Evolutionary conservation across 2,797 vertebrate species (phyloP), one percentile per base, ranked within the genome.

Genomic region (Corythornis leucogaster): DNA sequence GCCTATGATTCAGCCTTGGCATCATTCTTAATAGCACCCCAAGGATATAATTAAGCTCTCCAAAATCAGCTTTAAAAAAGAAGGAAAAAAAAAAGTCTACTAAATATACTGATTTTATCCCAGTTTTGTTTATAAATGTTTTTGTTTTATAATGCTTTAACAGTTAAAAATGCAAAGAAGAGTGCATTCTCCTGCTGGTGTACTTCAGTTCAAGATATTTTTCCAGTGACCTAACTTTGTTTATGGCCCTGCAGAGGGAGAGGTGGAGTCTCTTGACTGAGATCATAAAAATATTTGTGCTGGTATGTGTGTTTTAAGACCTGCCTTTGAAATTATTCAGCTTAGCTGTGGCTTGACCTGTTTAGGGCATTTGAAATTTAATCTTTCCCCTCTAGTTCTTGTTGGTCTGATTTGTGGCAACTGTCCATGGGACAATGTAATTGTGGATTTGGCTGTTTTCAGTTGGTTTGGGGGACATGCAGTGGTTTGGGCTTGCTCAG

Each of bases 281-380:
- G 96, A 93, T 96, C 86, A 94, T 96, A 43, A 93, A 94, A 95
- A 95, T 91, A 83, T 93, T 91, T 77, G 74, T 58, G 62, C 68
- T 94, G 90, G 83, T 83, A 66, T 80, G 83, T 46, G 31, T 2
- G 0, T 87, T 92, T 81, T 86, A 89, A 89, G 94, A 93, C 83
- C 75, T 89, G 87, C 76, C 78, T 91, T 94, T 84, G 73, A 76
- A 87, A 93, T 58, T 48, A 91, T 69, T 77, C 67, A 42, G 17
- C 25, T 77, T 85, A 53, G 55, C 68, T 69, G 38, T 67, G 82
- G 90, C 68, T 95, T 94, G 26, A 7, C 85, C 92, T 85, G 67
- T 87, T 94, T 54, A 11, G 59, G 89, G 51, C 20, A 33, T 67
- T 51, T 30, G 33, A 86, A 80, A 43, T 80, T 82, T 24, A 38